Evolutionary conservation across 2,797 vertebrate species (phyloP), one percentile per base, ranked within the genome.

Genomic region (Muscicapa comitata): DNA sequence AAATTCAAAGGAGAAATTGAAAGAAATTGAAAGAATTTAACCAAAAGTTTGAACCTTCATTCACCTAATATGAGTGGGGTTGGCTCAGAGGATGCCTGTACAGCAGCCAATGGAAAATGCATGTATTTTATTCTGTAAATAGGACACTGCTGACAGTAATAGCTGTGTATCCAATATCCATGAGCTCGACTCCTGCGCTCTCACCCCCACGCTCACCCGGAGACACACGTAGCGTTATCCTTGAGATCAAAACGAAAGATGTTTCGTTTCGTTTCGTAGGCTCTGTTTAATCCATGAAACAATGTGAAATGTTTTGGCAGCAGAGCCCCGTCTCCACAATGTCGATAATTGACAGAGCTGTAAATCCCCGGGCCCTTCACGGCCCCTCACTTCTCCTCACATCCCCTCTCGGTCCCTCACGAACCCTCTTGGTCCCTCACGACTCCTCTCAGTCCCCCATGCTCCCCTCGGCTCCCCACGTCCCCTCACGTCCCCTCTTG

Each of bases 401-500:
- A 3, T 5, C 21, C 12, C 4, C 31, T 42, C 43, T 11, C 1
- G 4, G 6, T 4, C 23, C 35, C 42, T 25, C 25, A 14, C 5
- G 6, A 4, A 4, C 3, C 18, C 35, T 57, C 35, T 16, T 28
- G 48, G 25, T 50, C 48, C 48, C 25, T 29, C 28, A 51, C 11
- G 50, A 12, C 17, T 7, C 18, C 57, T 33, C 25, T 20, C 28
- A 3, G 19, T 13, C 57, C 17, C 17, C 17, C 31, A 45, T 11
- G 21, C 23, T 21, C 43, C 43, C 26, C 12, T 3, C 5, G 12
- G 2, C 7, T 10, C 23, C 13, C 47, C 37, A 35, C 3, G n/a
- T 3, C 8, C 8, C 19, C 26, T 6, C 48, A 28, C 10, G 16
- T 24, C n/a, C 45, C 25, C 25, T 62, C 19, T 4, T 1, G 59